A percentile compares a stretch with the other conserved stretches of the same genome.
These are phyloP conservation scores for Actinostola sp. DNA, from an alignment of 92 coral and sea anemone species.

Conservation along the genomic window DNA sequence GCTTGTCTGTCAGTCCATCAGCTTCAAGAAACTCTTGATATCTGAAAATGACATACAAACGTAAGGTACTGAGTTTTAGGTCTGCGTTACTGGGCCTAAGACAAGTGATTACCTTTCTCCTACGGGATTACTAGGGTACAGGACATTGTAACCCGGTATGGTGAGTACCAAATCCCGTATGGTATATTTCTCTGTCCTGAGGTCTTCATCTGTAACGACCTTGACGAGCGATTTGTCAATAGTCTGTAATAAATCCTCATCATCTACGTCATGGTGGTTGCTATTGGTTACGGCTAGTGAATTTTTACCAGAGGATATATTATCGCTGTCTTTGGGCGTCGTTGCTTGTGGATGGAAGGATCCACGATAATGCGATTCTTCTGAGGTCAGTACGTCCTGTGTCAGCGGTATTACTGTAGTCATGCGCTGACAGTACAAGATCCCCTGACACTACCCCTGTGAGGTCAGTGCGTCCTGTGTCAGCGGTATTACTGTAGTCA, in stretches of 20 bases:
- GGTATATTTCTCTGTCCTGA: slow-evolving; percentile 39
- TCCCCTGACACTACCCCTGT: slow-evolving; percentile 14
- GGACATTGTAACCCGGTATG: slow-evolving; percentile 67
- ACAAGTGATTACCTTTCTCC: slow-evolving; percentile 45
- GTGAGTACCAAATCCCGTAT: slow-evolving; percentile 77
- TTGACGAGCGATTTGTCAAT: slow-evolving; percentile 39
- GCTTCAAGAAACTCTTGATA: slow-evolving; percentile 59
- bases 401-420: neutral
- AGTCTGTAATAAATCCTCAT: slow-evolving; percentile 2
- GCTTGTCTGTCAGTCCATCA: slow-evolving; percentile 51
- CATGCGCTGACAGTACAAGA: slow-evolving; percentile 57
- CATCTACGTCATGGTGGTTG: slow-evolving; percentile 1
- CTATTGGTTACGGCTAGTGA: neutral
- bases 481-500: slow-evolving; percentile 6
- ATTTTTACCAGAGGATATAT: too few species aligned
- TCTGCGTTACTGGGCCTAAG: too few species aligned
- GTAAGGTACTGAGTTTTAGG: too few species aligned
- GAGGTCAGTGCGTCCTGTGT: neutral
- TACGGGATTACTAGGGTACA: slow-evolving; percentile 65
- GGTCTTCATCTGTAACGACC: slow-evolving; percentile 40
- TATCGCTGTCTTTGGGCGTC: too few species aligned
- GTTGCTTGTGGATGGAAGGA: too few species aligned
- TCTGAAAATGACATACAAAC: slow-evolving; percentile 8
- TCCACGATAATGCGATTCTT: neutral
- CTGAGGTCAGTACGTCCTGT: neutral